Conservation (phyloP, 2,797 vertebrate species). For the Synaphobranchus kaupii region DNA sequence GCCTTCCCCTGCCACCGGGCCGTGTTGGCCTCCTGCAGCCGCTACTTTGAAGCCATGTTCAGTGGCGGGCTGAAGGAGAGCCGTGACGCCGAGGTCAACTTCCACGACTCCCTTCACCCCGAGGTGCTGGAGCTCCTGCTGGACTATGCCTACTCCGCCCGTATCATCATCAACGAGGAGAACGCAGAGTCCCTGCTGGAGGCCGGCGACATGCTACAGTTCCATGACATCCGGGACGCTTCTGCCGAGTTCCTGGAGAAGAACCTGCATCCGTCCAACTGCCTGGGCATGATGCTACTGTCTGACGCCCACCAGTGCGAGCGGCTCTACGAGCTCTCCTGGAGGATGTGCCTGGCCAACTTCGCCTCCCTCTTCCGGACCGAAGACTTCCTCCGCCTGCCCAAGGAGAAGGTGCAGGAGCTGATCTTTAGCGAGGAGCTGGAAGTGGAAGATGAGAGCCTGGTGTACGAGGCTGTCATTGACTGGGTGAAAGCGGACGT, state of each 20-base stretch:
- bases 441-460: constrained; percentile 83
- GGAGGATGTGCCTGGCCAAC: constrained; percentile 82
- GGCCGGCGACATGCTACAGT: constrained; percentile 85
- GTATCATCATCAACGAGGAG: constrained; percentile 83
- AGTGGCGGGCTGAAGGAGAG: constrained; percentile 79
- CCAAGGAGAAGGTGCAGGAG: constrained; percentile 79
- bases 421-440: constrained; percentile 83
- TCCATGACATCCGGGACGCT: constrained; percentile 82
- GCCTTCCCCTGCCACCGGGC: constrained; percentile 82
- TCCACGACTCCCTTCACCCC: constrained; percentile 80
- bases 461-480: constrained; percentile 83
- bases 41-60: constrained; percentile 88
- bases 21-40: constrained; percentile 81
- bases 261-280: constrained; percentile 83
- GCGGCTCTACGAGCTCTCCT: constrained; percentile 79
- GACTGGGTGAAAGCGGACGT: constrained; percentile 83
- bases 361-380: constrained; percentile 77
- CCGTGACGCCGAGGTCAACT: constrained; percentile 77
- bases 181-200: constrained; percentile 84
- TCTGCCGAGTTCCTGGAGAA: constrained; percentile 82
- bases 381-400: constrained; percentile 80
- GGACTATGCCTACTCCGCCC: constrained; percentile 82
- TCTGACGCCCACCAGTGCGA: constrained; percentile 83
- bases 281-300: constrained; percentile 85
- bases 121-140: constrained; percentile 84